Conservation (phyloP, 2,113 vertebrate genomes). For the Gorilla gorilla region DNA sequence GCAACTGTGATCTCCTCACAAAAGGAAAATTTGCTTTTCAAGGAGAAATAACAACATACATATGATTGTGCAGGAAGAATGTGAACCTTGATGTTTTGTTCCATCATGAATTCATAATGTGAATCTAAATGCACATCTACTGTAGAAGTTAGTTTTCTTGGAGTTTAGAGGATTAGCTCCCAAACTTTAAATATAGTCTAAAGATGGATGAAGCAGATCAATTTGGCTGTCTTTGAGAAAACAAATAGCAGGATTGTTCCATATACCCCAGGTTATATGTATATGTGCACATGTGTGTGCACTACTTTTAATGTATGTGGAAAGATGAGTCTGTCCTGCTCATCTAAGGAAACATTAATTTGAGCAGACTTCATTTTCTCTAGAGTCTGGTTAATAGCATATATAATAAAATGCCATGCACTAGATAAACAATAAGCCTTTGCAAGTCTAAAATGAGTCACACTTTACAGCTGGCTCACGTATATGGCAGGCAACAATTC, state of each 20-base stretch:
- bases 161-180: background rate
- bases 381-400: conserved; percentile 21
- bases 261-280: background rate
- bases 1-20: conserved; percentile 47
- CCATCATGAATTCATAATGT: background rate
- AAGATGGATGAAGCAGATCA: background rate
- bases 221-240: conserved; percentile 1
- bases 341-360: background rate
- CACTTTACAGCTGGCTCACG: background rate
- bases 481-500: background rate
- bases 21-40: conserved; percentile 60
- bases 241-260: background rate
- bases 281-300: background rate
- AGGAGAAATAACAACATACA: conserved; percentile 62
- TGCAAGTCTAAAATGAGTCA: conserved; percentile 11
- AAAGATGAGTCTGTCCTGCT: background rate
- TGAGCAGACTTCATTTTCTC: background rate
- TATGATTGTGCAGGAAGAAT: background rate
- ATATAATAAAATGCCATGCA: background rate
- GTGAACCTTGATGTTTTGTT: background rate
- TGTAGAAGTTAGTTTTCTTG: background rate
- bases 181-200: background rate
- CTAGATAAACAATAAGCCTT: conserved; percentile 14
- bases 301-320: background rate
- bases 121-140: background rate